A percentile compares a stretch with the other conserved stretches of the same genome.
These are phyloP conservation scores for Pao palembangensis DNA, from an alignment of 2,113 vertebrate genomes.

Conservation along the genomic window DNA sequence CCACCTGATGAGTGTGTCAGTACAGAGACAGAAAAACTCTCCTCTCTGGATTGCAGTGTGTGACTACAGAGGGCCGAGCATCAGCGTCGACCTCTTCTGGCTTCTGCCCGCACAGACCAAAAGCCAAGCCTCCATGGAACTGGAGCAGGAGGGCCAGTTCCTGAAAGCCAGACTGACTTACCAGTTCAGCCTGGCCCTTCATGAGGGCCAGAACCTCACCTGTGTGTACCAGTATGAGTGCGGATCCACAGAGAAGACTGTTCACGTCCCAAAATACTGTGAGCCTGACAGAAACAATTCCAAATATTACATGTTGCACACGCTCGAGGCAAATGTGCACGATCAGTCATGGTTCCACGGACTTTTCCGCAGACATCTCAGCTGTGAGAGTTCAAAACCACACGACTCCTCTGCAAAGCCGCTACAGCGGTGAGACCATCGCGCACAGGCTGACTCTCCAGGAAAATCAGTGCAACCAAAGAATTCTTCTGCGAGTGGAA, in stretches of 20 bases:
- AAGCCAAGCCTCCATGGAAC: constrained; percentile 16
- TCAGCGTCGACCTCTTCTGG: constrained; percentile 54
- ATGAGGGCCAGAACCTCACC: constrained; percentile 65
- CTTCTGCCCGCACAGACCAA: constrained; percentile 47
- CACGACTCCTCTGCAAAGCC: constrained; percentile 43
- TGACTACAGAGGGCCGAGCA: constrained; percentile 38
- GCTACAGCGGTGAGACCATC: constrained; percentile 1
- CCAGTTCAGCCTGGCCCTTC: constrained; percentile 53
- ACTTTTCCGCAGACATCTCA: constrained; percentile 59
- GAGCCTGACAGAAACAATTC: constrained; percentile 27
- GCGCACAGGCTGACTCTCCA: constrained; percentile 47
- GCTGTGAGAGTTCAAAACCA: constrained; percentile 64
- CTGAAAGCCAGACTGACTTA: constrained; percentile 48
- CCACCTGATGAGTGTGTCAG: constrained; percentile 34
- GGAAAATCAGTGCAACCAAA: constrained; percentile 52
- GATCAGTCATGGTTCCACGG: not conserved
- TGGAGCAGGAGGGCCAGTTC: constrained; percentile 21
- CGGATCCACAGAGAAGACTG: constrained; percentile 33
- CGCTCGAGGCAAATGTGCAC: not conserved
- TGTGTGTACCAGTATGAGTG: constrained; percentile 49
- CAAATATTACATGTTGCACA: not conserved
- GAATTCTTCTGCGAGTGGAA: constrained; percentile 56
- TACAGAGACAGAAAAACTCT: constrained; percentile 35
- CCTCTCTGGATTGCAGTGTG: constrained; percentile 64
- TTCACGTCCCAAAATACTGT: constrained; percentile 68